Percentiles rank a stretch among this genome's conserved stretches.
These are phyloP conservation scores for Gulo gulo DNA, from an alignment of 2,113 vertebrate genomes.

Conservation along the genomic window DNA sequence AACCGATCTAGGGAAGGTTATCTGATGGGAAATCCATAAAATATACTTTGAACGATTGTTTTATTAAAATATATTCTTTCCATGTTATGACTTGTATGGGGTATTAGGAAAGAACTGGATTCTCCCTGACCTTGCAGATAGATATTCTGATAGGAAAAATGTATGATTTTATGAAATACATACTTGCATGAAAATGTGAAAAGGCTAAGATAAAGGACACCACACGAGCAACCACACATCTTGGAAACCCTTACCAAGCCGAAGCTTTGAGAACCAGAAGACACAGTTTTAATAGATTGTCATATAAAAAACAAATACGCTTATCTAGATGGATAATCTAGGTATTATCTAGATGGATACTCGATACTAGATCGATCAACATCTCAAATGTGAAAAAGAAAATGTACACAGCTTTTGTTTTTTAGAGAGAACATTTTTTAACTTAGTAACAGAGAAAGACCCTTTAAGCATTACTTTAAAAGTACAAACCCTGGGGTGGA, in stretches of 20 bases:
- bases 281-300: neutral
- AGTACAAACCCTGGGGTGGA: neutral
- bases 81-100: neutral
- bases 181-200: neutral
- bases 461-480: neutral
- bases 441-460: neutral
- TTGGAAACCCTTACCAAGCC: neutral
- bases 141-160: neutral
- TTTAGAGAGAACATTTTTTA: neutral
- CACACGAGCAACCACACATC: neutral
- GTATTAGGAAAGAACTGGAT: neutral
- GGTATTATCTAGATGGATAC: neutral
- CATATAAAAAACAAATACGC: neutral
- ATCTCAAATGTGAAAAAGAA: neutral
- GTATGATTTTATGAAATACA: neutral
- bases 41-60: neutral
- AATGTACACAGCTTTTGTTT: neutral
- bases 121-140: neutral
- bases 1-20: neutral
- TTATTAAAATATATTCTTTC: neutral
- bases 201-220: too few relatives aligned
- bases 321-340: neutral
- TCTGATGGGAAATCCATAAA: neutral
- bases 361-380: neutral
- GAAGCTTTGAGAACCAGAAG: neutral